phyloP scores from a whole-genome alignment of 2,797 vertebrate genomes.

The Chelmon rostratus region DNA sequence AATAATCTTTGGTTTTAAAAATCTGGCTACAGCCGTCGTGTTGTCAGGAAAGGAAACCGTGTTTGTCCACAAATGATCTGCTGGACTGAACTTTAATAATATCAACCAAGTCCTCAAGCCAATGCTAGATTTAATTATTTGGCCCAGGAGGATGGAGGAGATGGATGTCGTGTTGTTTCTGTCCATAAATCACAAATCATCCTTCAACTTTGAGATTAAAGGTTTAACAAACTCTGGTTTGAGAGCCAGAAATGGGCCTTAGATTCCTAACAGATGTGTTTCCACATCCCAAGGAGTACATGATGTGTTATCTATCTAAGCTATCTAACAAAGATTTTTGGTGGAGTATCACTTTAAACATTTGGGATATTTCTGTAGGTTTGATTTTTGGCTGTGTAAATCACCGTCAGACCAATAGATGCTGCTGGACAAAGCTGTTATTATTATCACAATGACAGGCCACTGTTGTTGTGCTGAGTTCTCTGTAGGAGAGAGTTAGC shows the following conservation, averaged over 20 bases:
- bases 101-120: neutral
- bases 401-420: neutral
- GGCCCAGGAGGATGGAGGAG: neutral
- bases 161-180: neutral
- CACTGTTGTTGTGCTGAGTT: conserved; percentile 6
- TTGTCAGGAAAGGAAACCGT: neutral
- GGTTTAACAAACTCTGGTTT: neutral
- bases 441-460: neutral
- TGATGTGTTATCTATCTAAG: neutral
- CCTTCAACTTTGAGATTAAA: neutral
- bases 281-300: no score
- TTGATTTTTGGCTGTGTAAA: conserved; percentile 2
- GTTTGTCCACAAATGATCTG: neutral
- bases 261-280: neutral
- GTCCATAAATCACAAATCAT: conserved; percentile 13
- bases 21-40: neutral
- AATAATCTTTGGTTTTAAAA: neutral
- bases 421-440: neutral
- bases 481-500: neutral
- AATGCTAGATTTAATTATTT: neutral
- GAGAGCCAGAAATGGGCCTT: no score
- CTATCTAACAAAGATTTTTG: neutral
- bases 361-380: neutral
- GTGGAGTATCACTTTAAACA: neutral
- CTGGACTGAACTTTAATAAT: conserved; percentile 8